Evolutionary conservation across 2,113 vertebrate genomes (phyloP), one percentile per base, ranked within the genome.

Genomic region (Pelvicachromis taeniatus): DNA sequence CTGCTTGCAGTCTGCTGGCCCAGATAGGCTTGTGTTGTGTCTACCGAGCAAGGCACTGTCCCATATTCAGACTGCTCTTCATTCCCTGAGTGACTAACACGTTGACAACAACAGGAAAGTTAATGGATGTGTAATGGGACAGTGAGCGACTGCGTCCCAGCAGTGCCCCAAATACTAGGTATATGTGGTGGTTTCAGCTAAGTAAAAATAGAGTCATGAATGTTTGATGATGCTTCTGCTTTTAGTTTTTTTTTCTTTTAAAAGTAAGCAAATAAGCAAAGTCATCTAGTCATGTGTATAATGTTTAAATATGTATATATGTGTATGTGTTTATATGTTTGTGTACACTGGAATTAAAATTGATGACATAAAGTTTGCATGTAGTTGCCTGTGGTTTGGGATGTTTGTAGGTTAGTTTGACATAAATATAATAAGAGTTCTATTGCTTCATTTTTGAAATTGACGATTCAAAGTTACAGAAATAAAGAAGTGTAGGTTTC

Each of bases 61-160:
- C 92, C 83, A 94, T 80, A 91, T 93, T 91, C 77, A 13, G n/a
- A 14, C 65, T 38, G 35, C 79, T 55, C 77, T 55, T 81, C 59
- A 58, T 84, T 85, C 77, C 29, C 54, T 2, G 50, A 80, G 58
- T 65, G 80, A 86, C 78, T n/a, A 77, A 88, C 80, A 50, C 82
- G 83, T 40, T 7, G 9, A 70, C 56, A 48, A 56, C 77, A 80
- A 21, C 56, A 38, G 31, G 2, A 63, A 80, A 77, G 23, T 78
- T 75, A 91, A 82, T 87, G 81, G 88, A 83, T 45, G 45, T 85
- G 31, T 56, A 63, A 78, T 78, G 80, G 77, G 50, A 65, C 17
- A 17, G 35, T 59, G n/a, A 54, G 9, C 0, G 5, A 77, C 12
- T 59, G 2, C 55, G 42, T 80, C 54, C 52, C 10, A 58, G 19